Evolutionary conservation across 2,113 vertebrate genomes (phyloP).

Genomic region (Leptodactylus fuscus): DNA sequence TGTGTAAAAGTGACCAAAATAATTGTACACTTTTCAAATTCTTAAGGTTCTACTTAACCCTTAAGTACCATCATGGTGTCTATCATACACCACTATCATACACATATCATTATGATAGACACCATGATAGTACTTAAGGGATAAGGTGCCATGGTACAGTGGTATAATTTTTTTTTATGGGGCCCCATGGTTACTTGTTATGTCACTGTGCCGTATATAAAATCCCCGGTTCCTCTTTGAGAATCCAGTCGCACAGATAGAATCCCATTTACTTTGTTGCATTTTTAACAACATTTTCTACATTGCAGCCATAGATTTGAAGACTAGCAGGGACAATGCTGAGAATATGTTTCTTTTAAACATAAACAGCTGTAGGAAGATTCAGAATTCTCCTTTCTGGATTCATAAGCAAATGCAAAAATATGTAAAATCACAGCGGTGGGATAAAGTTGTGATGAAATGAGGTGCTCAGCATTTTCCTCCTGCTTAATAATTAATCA

Average conservation of each 20-base stretch:
- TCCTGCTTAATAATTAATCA: constrained; percentile 46
- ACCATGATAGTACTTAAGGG: too few relatives aligned
- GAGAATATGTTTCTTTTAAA: constrained; percentile 20
- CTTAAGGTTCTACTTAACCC: too few relatives aligned
- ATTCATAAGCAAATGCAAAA: constrained; percentile 43
- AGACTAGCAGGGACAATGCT: not conserved
- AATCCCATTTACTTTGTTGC: not conserved
- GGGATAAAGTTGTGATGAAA: constrained; percentile 48
- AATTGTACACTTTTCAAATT: too few relatives aligned
- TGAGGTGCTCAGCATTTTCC: not conserved
- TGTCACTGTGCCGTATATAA: not conserved
- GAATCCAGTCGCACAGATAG: not conserved
- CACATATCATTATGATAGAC: too few relatives aligned
- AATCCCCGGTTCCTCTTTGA: not conserved
- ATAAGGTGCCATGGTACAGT: too few relatives aligned
- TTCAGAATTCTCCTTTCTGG: not conserved
- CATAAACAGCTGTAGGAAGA: constrained; percentile 43
- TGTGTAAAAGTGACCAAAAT: too few relatives aligned
- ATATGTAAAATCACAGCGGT: constrained; percentile 49
- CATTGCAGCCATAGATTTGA: not conserved
- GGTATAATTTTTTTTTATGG: too few relatives aligned
- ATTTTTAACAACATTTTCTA: not conserved
- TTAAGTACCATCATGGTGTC: too few relatives aligned
- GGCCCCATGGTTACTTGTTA: too few relatives aligned
- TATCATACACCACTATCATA: too few relatives aligned